Evolutionary conservation across 92 coral and sea anemone species (phyloP).

Genomic region (Nematostella vectensis): DNA sequence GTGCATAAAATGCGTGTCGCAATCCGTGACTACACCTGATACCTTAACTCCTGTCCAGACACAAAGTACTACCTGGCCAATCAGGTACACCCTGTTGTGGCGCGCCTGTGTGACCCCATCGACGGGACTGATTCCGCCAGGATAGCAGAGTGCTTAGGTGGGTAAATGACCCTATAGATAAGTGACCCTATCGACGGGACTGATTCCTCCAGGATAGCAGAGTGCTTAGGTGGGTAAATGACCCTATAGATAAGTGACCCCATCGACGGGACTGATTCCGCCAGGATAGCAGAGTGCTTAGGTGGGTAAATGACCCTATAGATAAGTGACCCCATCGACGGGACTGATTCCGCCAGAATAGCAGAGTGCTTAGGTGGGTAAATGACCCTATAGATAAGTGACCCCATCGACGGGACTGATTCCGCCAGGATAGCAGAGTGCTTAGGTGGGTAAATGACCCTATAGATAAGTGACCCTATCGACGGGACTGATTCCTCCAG

Average conservation of each 20-base stretch:
- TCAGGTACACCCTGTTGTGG: conserved; percentile 96
- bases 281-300: conserved; percentile 89
- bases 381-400: no score
- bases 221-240: conserved; percentile 64
- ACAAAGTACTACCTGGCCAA: conserved; percentile 82
- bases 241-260: conserved; percentile 83
- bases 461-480: no score
- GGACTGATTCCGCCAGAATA: no score
- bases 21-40: no score
- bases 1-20: no score
- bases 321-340: no score
- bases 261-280: conserved; percentile 92
- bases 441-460: no score
- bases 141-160: conserved; percentile 92
- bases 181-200: conserved; percentile 99
- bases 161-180: conserved; percentile 2
- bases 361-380: no score
- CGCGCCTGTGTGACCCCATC: conserved; percentile 96
- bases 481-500: no score
- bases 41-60: conserved; percentile 22
- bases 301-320: conserved; percentile 29
- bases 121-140: conserved; percentile 96
- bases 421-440: no score
- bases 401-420: no score
- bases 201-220: conserved; percentile 84